Base-by-base conservation (phyloP, 2,888 invertebrate species). In the Nycteola revayana region DNA sequence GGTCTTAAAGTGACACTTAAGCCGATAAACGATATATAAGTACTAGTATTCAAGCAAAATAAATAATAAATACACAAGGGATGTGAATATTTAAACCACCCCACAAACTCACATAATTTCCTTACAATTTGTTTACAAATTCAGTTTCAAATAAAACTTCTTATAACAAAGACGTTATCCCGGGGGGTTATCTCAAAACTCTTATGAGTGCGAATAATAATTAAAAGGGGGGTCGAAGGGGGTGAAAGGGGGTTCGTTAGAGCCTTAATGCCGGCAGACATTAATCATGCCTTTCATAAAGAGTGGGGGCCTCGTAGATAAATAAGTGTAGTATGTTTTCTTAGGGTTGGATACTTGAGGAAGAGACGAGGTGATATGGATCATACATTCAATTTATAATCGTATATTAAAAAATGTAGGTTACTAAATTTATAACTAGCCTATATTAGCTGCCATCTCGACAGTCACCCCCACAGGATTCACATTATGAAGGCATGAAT, bases 211-310 rank as follows among this genome's bases (percentile, higher is more conserved):
- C 72, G 79, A 75, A 76, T 82, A 84, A 86, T 86, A 82, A 86
- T 84, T 80, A 83, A 67, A 69, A 60, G 62, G 45, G 55, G 62
- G 64, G 61, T n/a, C n/a, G 58, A 60, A 39, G 47, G 42, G 55
- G 66, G n/a, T n/a, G 53, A 14, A 14, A 14, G 65, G 71, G 65
- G 61, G 73, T 83, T 84, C 81, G 82, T 86, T 86, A 83, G 79
- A 63, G 75, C 82, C 87, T 80, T 86, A 87, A 86, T 85, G 86
- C 84, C 75, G 76, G 80, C 79, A 84, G 79, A 85, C 88, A 87
- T 88, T 88, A 88, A 88, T 88, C 88, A 88, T 87, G 84, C 86
- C 88, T 87, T 88, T 88, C 88, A 87, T 86, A 87, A 88, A 87
- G 87, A 87, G 85, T 84, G 83, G 85, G 54, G 81, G 80, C 68